Evolutionary conservation across 2,888 invertebrate genomes (phyloP), one percentile per base, ranked within the genome.

Genomic region (Torymus aiolomorphi): DNA sequence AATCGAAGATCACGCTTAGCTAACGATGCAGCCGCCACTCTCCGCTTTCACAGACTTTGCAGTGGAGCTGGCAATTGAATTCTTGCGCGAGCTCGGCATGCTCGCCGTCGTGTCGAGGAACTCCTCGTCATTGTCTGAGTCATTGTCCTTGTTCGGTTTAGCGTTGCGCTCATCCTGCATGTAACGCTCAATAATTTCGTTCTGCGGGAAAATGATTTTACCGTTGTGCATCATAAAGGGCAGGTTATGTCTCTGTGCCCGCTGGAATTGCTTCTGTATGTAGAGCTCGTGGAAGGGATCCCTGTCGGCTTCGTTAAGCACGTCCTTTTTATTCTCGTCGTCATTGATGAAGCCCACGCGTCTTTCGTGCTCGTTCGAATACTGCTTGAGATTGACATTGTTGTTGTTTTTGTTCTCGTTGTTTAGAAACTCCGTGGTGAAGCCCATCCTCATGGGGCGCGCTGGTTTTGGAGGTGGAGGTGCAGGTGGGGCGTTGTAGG

Each of bases 71-170:
- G 86, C 87, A 5, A 89, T 74, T 3, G 90, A 89, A 73, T 83
- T 86, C 70, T 87, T 86, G 14, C 84, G 83, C 10, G 84, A 75
- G n/a, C 72, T 62, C 1, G 82, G 81, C 87, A 89, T 86, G 62
- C 84, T 89, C 8, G 86, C 80, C 13, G 90, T 90, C 3, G 90
- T 90, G 61, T 90, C 90, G 69, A 90, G 83, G 80, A 87, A 90
- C 78, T 88, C 89, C 8, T 90, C 90, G 59, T 90, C 89, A 52
- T 88, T 88, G 51, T 90, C 89, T 0, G 88, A 88, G 66, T 89
- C 89, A 1, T 84, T 84, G 16, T 87, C 88, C 49, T 84, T 86
- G 2, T 74, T 82, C 20, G 74, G 82, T 24, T 78, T 76, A 42
- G 8, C 42, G 8, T 80, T 83, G 14, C 61, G 81, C 70, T 81